These are phyloP conservation scores for Cirrhinus molitorella DNA, from an alignment of 2,797 vertebrate genomes.

Conservation along the genomic window DNA sequence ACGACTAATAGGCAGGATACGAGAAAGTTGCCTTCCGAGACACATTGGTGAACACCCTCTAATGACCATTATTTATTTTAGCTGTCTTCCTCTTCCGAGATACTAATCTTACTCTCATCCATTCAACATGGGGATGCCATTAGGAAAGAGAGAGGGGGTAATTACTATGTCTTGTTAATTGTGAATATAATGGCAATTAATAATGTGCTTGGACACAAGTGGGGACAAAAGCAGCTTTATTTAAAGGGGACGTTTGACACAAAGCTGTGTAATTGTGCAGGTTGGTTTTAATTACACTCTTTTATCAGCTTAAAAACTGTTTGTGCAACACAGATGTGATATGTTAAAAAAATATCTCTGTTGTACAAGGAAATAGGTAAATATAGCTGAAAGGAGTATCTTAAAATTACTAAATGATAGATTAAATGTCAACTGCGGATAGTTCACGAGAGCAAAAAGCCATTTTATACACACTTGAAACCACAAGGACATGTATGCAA, in stretches of 20 bases:
- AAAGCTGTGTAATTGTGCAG: slow-evolving; percentile 47
- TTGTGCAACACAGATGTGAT: slow-evolving; percentile 29
- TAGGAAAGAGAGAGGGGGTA: slow-evolving; percentile 64
- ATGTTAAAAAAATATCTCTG: background rate
- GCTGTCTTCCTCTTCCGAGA: slow-evolving; percentile 66
- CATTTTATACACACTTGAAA: background rate
- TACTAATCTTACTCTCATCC: slow-evolving; percentile 70
- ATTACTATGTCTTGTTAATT: slow-evolving; percentile 76
- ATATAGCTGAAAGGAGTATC: background rate
- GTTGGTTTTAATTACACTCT: slow-evolving; percentile 52
- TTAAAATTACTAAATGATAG: slow-evolving; percentile 53
- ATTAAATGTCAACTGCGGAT: slow-evolving; percentile 40
- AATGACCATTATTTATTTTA: slow-evolving; percentile 81
- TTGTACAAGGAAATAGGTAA: slow-evolving; percentile 1
- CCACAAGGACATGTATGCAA: background rate
- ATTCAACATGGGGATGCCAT: slow-evolving; percentile 70
- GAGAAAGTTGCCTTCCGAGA: slow-evolving; percentile 65
- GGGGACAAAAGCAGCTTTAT: slow-evolving; percentile 58
- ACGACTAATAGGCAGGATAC: slow-evolving; percentile 65
- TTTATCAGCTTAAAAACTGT: slow-evolving; percentile 49
- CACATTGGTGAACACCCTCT: slow-evolving; percentile 62
- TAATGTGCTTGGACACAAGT: slow-evolving; percentile 65
- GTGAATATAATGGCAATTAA: slow-evolving; percentile 72
- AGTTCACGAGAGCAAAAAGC: background rate
- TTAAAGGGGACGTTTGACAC: slow-evolving; percentile 59